Conservation (phyloP, 2,797 vertebrate species). For the Gallinago nigripennis region DNA sequence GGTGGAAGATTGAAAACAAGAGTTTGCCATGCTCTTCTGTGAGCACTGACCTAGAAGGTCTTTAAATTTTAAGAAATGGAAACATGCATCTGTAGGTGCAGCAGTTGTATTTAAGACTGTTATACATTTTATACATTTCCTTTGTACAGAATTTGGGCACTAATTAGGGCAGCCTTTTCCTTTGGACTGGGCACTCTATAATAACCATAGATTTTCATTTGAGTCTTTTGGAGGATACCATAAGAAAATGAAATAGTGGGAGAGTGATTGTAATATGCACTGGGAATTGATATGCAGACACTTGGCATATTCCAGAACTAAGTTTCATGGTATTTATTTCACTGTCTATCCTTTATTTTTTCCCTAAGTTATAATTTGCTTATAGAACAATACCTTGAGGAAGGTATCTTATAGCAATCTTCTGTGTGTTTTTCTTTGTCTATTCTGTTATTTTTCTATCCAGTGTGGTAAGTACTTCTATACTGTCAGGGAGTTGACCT, state of each 20-base stretch:
- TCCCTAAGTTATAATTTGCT: neutral
- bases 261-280: neutral
- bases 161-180: neutral
- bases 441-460: neutral
- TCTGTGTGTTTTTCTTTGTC: neutral
- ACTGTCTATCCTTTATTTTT: accelerated
- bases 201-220: neutral
- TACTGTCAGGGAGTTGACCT: neutral
- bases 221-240: neutral
- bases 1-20: neutral
- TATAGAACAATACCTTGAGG: neutral
- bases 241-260: neutral
- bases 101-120: neutral
- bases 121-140: neutral
- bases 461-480: neutral
- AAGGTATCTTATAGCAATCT: neutral
- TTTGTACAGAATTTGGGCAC: neutral
- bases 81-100: neutral
- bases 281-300: neutral
- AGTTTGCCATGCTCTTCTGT: neutral
- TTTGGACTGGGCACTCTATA: neutral
- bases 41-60: neutral
- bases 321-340: neutral
- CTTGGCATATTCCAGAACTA: neutral
- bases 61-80: neutral